Base-by-base conservation (phyloP, 2,888 invertebrate genomes). In the Stenotaenia linearis region DNA sequence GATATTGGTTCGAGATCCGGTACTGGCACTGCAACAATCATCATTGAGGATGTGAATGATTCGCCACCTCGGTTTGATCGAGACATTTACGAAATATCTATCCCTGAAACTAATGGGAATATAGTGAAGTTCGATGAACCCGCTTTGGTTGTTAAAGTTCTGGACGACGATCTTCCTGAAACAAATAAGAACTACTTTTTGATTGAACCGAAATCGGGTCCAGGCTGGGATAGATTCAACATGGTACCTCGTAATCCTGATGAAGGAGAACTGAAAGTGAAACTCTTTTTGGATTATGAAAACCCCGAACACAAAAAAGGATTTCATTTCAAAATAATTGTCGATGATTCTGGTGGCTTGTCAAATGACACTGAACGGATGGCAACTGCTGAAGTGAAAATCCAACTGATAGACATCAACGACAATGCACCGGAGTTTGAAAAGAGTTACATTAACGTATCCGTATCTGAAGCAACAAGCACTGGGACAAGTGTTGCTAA, bases 371-470 rank as follows among this genome's bases (percentile, higher is more conserved):
- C 81, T 1, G 32, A 23, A n/a, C 82, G 80, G 18, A 69, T 77
- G 21, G 81, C 77, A 0, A 23, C 18, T 12, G 80, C 81, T 7
- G 50, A 12, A 12, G 79, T 82, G 0, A 77, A 40, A 15, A 79
- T 90, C 28, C 87, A 85, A 4, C 85, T 92, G 35, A 86, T 84
- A 15, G 98, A 98, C 84, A 93, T 96, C 84, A 98, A 98, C 86
- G 98, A 98, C 85, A 97, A 98, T 85, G 93, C 94, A 0, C 98
- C 98, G 0, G 92, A 92, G 85, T 89, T 95, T 81, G 92, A 92
- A 61, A 93, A 85, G 9, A 69, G n/a, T 12, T 69, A 75, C 10
- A 79, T 82, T 12, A 81, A 81, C 37, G 80, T 81, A 9, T 80
- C 81, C 32, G 81, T 83, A 2, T 75, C 80, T 77, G 88, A 88